Percentiles rank a stretch among this genome's conserved stretches.
These are phyloP conservation scores for Exocentrus adspersus DNA, from an alignment of 2,888 invertebrate genomes.

Conservation along the genomic window DNA sequence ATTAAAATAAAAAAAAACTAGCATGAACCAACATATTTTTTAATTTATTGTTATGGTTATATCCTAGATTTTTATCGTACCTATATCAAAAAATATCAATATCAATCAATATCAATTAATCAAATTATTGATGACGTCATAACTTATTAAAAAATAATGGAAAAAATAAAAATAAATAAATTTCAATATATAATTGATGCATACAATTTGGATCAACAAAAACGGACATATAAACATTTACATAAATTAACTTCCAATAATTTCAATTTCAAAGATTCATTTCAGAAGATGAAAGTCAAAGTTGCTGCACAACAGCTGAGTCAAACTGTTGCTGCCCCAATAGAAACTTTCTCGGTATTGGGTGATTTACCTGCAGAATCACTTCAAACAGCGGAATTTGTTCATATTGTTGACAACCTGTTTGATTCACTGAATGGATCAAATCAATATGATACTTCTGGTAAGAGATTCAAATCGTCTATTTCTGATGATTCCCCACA, in stretches of 20 bases:
- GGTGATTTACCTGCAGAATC: constrained; percentile 28
- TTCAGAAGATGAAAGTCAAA: constrained; percentile 28
- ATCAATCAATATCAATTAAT: no score
- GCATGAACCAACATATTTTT: no score
- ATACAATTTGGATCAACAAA: constrained; percentile 12
- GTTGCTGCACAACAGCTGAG: constrained; percentile 27
- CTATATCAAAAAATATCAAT: no score
- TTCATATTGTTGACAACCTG: constrained; percentile 22
- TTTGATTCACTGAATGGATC: constrained; percentile 28
- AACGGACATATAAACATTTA: constrained; percentile 14
- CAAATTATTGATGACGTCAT: no score
- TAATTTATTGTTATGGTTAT: no score
- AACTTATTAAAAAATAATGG: no score
- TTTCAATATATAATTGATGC: constrained; percentile 14
- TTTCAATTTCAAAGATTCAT: constrained; percentile 22
- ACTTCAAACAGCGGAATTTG: constrained; percentile 31
- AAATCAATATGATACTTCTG: constrained; percentile 1
- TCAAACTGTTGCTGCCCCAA: constrained; percentile 26
- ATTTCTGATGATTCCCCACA: constrained; percentile 21
- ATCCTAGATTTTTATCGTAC: no score
- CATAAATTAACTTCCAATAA: constrained; percentile 9
- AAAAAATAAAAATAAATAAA: not conserved
- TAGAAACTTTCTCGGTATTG: constrained; percentile 16
- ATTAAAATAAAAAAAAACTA: no score
- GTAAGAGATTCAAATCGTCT: constrained; percentile 28